Conservation (phyloP, 2,888 invertebrate genomes). For the Drosophila siamana region DNA sequence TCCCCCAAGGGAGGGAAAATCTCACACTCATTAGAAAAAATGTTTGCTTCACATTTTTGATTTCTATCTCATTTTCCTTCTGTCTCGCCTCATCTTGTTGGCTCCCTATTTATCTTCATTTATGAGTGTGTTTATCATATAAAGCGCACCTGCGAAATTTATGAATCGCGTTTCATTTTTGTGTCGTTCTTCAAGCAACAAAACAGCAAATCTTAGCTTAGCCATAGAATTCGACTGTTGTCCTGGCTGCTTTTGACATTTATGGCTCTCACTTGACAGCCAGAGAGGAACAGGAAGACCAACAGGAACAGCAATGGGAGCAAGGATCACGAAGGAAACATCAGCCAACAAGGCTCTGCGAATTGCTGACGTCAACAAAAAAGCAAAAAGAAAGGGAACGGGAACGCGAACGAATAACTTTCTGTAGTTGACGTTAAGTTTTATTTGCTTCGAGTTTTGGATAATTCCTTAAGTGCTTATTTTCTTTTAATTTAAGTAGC, state of each 20-base stretch:
- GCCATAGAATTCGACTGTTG: conserved; percentile 33
- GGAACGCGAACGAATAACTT: conserved; percentile 1
- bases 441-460: conserved; percentile 57
- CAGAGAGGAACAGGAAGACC: conserved; percentile 1
- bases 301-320: conserved; percentile 2
- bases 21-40: conserved; percentile 69
- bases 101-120: conserved; percentile 50
- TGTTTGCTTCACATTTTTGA: conserved; percentile 47
- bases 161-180: conserved; percentile 33
- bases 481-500: conserved; percentile 67
- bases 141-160: conserved; percentile 35
- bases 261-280: conserved; percentile 35
- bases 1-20: conserved; percentile 11
- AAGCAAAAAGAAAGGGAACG: neutral
- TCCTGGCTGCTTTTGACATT: conserved; percentile 55
- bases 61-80: conserved; percentile 13
- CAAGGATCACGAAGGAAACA: neutral
- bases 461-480: conserved; percentile 60
- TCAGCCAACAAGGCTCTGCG: neutral
- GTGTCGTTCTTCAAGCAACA: conserved; percentile 8
- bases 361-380: neutral
- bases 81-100: conserved; percentile 26
- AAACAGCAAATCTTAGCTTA: conserved; percentile 23
- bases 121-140: conserved; percentile 31
- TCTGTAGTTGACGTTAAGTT: conserved; percentile 54